phyloP scores from a whole-genome alignment of 2,797 vertebrate species.

The Fistularia commersonii region DNA sequence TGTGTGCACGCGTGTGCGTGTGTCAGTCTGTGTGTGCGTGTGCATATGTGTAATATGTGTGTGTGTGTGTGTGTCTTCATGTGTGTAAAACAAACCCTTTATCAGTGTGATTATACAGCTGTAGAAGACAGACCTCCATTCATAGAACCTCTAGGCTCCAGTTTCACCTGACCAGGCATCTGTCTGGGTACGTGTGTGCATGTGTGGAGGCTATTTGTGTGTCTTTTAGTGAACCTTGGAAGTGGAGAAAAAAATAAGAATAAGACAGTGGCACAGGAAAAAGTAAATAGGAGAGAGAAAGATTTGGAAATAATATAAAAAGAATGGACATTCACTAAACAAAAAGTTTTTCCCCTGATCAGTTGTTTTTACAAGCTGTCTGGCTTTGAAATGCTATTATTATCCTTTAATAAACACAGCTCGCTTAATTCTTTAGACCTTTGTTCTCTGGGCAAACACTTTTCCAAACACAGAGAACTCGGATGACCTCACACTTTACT shows the following conservation, averaged over 20 bases:
- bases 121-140: conserved; percentile 64
- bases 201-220: conserved; percentile 1
- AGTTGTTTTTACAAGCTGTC: conserved; percentile 5
- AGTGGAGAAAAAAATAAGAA: conserved; percentile 10
- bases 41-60: conserved; percentile 28
- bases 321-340: no score
- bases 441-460: conserved; percentile 15
- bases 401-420: conserved; percentile 9
- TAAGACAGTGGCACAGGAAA: not conserved
- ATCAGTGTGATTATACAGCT: conserved; percentile 71
- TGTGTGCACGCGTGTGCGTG: conserved; percentile 15
- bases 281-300: not conserved
- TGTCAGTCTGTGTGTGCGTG: conserved; percentile 20
- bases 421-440: conserved; percentile 5
- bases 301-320: not conserved
- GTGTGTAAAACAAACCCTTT: conserved; percentile 51
- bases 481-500: conserved; percentile 38
- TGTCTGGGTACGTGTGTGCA: conserved; percentile 22
- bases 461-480: conserved; percentile 29
- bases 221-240: conserved; percentile 7
- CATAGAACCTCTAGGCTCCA: conserved; percentile 50
- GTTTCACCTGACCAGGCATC: conserved; percentile 64
- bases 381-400: conserved; percentile 16
- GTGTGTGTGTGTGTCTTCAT: conserved; percentile 18
- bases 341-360: not conserved